Evolutionary conservation across 1,140 invertebrate species (phyloP).

Genomic region (Mizuhopecten yessoensis): DNA sequence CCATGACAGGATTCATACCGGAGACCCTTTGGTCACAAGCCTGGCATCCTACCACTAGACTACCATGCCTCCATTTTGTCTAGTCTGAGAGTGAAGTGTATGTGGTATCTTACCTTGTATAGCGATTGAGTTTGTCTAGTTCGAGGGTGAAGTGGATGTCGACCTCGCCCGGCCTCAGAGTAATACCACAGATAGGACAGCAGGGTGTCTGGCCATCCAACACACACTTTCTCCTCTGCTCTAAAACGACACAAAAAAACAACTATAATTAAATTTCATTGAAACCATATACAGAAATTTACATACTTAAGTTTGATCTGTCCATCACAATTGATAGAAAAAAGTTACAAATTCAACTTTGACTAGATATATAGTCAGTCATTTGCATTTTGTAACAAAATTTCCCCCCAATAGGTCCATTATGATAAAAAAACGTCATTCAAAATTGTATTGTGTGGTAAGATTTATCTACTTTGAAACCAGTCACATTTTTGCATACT

Average conservation of each 20-base stretch:
- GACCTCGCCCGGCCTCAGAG: conserved; percentile 89
- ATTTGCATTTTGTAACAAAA: conserved; percentile 62
- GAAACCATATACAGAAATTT: conserved; percentile 54
- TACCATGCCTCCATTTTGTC: too few relatives aligned
- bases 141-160: conserved; percentile 90
- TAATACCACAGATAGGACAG: conserved; percentile 92
- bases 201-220: conserved; percentile 87
- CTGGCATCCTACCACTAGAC: too few relatives aligned
- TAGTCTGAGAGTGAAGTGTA: not conserved
- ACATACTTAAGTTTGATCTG: conserved; percentile 59
- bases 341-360: not conserved
- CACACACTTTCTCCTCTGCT: conserved; percentile 82
- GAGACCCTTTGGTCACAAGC: too few relatives aligned
- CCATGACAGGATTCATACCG: too few relatives aligned
- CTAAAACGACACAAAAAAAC: conserved; percentile 72
- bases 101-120: conserved; percentile 76
- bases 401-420: conserved; percentile 46
- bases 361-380: conserved; percentile 48
- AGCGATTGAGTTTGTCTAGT: conserved; percentile 87
- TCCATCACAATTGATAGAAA: conserved; percentile 54
- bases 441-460: not conserved
- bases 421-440: not conserved
- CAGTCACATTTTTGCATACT: not conserved
- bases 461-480: conserved; percentile 11
- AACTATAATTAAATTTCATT: conserved; percentile 18